Evolutionary conservation across 1,140 invertebrate species (phyloP), one percentile per base, ranked within the genome.

Genomic region (Micrasema minimum): DNA sequence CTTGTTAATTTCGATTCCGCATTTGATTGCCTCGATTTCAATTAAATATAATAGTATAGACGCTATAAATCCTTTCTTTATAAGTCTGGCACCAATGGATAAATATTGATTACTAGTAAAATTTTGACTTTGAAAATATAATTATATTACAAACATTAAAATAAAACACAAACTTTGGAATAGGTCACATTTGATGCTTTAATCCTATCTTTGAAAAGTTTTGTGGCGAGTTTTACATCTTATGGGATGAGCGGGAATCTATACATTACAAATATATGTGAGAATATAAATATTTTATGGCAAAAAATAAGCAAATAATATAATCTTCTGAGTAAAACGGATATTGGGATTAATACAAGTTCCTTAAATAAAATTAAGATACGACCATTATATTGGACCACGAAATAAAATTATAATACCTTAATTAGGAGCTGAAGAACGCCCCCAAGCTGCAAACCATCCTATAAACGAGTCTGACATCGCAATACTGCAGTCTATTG

Each of bases 141-240:
- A 55, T 12, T 59, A 41, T 59, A 20, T 23, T 59, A 59, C 37
- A 59, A 59, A 59, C 14, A 59, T 59, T 59, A 59, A 11, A 57
- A 37, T 57, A 57, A 55, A 53, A 59, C 16, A 22, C 4, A 10
- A 59, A 41, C 55, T 59, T 59, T 59, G 55, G 55, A 59, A 41
- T 43, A 35, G 55, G 38, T 41, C 12, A 41, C 55, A 59, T 59
- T 59, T 59, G n/a, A 59, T 59, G 55, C 37, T 38, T 41, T 10
- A 20, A 43, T 59, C 55, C 55, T 23, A 38, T 59, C 55, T 59
- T 59, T 59, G 55, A 59, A 59, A 59, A 59, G 18, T 16, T 59
- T 22, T 12, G 38, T 59, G 11, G 35, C 11, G 35, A 59, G 37
- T 59, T 59, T 59, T 59, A 59, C 55, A 59, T 59, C 55, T n/a